Evolutionary conservation across 2,888 invertebrate species (phyloP).

Genomic region (Dryocosmus kuriphilus): DNA sequence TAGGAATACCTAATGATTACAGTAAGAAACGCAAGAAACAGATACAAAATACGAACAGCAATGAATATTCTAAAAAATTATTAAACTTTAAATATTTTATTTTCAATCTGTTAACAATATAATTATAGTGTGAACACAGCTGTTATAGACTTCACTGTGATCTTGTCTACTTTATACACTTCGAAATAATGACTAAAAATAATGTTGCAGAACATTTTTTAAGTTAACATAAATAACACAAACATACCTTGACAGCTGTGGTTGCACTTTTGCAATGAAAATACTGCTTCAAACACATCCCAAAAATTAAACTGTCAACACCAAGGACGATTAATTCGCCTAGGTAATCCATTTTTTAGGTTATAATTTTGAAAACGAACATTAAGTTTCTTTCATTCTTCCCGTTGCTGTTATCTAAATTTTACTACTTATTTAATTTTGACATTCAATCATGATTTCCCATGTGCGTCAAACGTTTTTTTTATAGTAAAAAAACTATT

Average conservation of each 20-base stretch:
- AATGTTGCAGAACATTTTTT: not conserved
- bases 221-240: not conserved
- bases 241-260: slow-evolving; percentile 84
- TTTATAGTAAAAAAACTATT: not conserved
- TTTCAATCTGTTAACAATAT: not conserved
- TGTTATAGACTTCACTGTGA: not conserved
- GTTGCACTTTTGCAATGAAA: slow-evolving; percentile 86
- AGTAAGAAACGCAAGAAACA: not conserved
- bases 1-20: not conserved
- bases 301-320: slow-evolving; percentile 86
- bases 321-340: slow-evolving; percentile 87
- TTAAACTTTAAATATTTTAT: not conserved
- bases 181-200: not conserved
- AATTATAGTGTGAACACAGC: not conserved
- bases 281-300: slow-evolving; percentile 86
- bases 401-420: not conserved
- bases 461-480: not conserved
- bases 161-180: not conserved
- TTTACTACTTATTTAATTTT: not conserved
- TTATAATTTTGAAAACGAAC: slow-evolving; percentile 57
- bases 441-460: not conserved
- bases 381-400: slow-evolving; percentile 44
- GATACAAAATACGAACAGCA: no score
- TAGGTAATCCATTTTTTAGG: slow-evolving; percentile 85
- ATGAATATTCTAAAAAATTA: not conserved